Conservation (phyloP, 1,140 invertebrate species). For the Lordiphosa clarofinis region DNA sequence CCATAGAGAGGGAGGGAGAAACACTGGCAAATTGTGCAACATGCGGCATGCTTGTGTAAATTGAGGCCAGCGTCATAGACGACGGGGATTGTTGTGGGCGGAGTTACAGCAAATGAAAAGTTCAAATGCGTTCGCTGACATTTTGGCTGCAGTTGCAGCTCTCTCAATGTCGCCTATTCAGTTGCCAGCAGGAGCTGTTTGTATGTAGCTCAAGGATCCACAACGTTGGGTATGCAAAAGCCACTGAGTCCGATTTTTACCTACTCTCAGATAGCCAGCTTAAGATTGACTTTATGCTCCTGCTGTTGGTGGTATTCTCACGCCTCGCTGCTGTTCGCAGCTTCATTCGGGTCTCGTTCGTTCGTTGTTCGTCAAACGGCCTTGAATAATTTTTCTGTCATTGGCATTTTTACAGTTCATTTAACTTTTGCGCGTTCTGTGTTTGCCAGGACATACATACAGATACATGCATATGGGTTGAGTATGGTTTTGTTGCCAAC, state of each 20-base stretch:
- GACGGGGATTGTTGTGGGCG: slow-evolving; percentile 31
- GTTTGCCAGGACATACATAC: slow-evolving; percentile 2
- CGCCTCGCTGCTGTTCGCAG: slow-evolving; percentile 7
- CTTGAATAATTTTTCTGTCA: slow-evolving; percentile 62
- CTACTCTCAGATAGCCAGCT: slow-evolving; percentile 18
- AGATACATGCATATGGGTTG: not conserved
- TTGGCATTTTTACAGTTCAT: slow-evolving; percentile 70
- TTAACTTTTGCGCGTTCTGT: slow-evolving; percentile 53
- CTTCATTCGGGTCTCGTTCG: slow-evolving; percentile 2
- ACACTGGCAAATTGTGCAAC: slow-evolving; percentile 48
- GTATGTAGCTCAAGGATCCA: slow-evolving; percentile 56
- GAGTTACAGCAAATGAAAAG: slow-evolving; percentile 45
- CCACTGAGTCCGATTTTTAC: slow-evolving; percentile 24
- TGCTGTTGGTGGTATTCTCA: slow-evolving; percentile 26
- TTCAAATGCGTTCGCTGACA: slow-evolving; percentile 72
- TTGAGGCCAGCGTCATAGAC: slow-evolving; percentile 26
- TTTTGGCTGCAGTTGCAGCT: slow-evolving; percentile 35
- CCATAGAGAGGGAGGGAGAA: too few species aligned
- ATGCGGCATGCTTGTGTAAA: slow-evolving; percentile 20
- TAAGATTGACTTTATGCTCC: slow-evolving; percentile 6
- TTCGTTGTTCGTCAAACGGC: slow-evolving; percentile 38
- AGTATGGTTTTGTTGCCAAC: slow-evolving; percentile 31
- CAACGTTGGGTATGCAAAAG: slow-evolving; percentile 5
- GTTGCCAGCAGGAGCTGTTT: slow-evolving; percentile 3
- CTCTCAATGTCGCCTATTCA: slow-evolving; percentile 42